Conservation (phyloP, 2,113 vertebrate species). For the Delphinus delphis region DNA sequence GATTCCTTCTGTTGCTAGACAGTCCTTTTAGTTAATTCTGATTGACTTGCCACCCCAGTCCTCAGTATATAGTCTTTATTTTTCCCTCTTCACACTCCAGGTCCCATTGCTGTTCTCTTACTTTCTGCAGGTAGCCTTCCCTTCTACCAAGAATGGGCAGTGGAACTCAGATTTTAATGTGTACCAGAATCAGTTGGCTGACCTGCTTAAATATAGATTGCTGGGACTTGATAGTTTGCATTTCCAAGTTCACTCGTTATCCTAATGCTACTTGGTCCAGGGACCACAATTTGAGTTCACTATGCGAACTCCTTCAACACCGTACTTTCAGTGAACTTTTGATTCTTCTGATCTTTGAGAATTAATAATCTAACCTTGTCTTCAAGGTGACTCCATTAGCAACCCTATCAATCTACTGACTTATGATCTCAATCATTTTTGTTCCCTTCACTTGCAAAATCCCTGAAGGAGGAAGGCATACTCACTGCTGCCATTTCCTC, state of each 20-base stretch:
- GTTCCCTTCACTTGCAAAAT: neutral
- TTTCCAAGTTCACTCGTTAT: neutral
- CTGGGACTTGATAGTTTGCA: neutral
- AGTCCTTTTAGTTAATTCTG: neutral
- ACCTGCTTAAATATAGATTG: neutral
- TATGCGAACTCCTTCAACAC: neutral
- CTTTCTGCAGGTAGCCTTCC: neutral
- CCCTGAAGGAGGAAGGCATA: neutral
- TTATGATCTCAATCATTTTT: neutral
- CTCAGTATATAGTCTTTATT: neutral
- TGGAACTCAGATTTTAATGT: neutral
- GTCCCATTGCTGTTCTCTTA: neutral
- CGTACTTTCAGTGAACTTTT: neutral
- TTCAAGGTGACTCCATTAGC: neutral
- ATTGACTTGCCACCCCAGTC: neutral
- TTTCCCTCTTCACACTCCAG: neutral
- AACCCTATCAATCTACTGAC: neutral
- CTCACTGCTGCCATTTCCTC: neutral
- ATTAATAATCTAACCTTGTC: neutral
- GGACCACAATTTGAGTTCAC: neutral
- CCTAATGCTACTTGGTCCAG: neutral
- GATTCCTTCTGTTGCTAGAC: neutral
- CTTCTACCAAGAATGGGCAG: neutral
- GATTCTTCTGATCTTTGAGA: slow-evolving; percentile 6
- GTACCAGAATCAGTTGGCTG: neutral